A percentile compares a stretch with the other conserved stretches of the same genome.
These are phyloP conservation scores for Spea hammondii DNA, from an alignment of 2,797 vertebrate species.

Conservation along the genomic window DNA sequence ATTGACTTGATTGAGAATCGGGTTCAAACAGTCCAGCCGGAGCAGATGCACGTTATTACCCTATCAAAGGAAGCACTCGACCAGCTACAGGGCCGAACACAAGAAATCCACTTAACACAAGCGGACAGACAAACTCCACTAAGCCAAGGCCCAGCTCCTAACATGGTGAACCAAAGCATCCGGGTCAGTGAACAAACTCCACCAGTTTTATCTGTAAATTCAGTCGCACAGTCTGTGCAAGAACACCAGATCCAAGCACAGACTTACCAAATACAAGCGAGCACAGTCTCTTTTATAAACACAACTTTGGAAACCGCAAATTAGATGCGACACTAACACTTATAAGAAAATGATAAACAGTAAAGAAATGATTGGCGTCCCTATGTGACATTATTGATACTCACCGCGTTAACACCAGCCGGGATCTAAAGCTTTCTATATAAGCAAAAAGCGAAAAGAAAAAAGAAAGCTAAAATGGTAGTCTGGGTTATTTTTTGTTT, in stretches of 20 bases:
- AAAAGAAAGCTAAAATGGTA: too few species aligned
- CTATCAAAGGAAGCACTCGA: constrained; percentile 88
- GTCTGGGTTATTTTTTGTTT: too few species aligned
- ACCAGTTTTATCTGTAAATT: constrained; percentile 72
- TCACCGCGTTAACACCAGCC: too few species aligned
- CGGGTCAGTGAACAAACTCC: constrained; percentile 66
- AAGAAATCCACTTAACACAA: constrained; percentile 61
- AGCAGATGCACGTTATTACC: constrained; percentile 91
- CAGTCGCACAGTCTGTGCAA: constrained; percentile 61
- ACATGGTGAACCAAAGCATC: constrained; percentile 64
- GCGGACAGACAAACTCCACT: constrained; percentile 67
- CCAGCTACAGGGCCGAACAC: constrained; percentile 74
- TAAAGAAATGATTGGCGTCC: too few species aligned
- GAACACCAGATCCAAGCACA: constrained; percentile 72
- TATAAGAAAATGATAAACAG: too few species aligned
- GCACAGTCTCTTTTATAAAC: constrained; percentile 71
- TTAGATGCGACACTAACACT: background rate
- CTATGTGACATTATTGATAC: too few species aligned
- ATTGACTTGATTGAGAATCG: constrained; percentile 74
- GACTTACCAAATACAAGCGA: constrained; percentile 76
- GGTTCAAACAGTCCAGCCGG: constrained; percentile 67
- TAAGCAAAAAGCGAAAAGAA: too few species aligned
- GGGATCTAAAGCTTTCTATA: too few species aligned
- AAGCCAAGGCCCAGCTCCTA: constrained; percentile 63
- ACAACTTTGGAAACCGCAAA: constrained; percentile 49